Base-by-base conservation (phyloP, 2,113 vertebrate genomes). In the Entelurus aequoreus region DNA sequence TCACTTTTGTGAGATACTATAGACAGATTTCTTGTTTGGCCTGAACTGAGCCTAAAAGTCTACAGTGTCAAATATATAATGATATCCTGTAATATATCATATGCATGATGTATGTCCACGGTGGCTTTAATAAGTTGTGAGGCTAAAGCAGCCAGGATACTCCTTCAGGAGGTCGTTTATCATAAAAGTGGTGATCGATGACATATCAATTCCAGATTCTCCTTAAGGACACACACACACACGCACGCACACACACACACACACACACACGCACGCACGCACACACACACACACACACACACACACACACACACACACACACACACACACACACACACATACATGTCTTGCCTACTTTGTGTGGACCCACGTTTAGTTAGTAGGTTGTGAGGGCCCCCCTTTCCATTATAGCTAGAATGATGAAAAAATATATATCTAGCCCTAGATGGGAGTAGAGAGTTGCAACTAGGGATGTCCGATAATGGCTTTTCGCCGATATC, bases 201-300 rank as follows among this genome's bases (percentile, higher is more conserved):
- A 77, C 77, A 84, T 76, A 81, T 81, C 74, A 57, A 63, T 76
- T 8, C 38, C 48, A 53, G 72, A 66, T 61, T 76, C 53, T 53
- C 62, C 16, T 70, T 69, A 52, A 13, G 37, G 58, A 0, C 5
- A 53, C 69, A 72, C 72, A 65, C 57, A 53, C 60, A 9, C 28
- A 46, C 15, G 51, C 65, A 65, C 51, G 60, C 53, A 63, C 37
- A 63, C 63, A 56, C 37, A 15, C 53, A 62, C 58, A 49, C 54
- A 42, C 21, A 15, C 65, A 54, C 67, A 64, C 47, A 49, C 4
- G 40, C 62, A 53, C 14, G 48, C 9, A 55, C 53, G 57, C 21
- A 52, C 56, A 48, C 60, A 50, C 56, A 48, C 46, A 59, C 56
- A 65, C 77, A 48, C 54, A 36, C 35, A n/a, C n/a, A n/a, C n/a